Base-by-base conservation (phyloP, 2,797 vertebrate genomes). In the Lithobates pipiens region DNA sequence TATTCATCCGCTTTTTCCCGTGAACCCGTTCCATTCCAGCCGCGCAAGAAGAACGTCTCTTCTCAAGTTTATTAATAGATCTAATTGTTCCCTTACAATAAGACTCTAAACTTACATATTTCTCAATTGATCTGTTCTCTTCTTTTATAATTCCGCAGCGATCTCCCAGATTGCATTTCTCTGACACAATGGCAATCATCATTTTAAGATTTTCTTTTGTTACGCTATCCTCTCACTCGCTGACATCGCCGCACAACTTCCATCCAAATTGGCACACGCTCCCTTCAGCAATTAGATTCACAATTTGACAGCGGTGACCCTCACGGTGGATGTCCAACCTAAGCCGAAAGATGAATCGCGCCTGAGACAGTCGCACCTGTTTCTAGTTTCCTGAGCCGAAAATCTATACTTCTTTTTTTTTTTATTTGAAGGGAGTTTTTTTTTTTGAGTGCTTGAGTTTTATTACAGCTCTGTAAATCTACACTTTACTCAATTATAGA, bases 111-210 rank as follows among this genome's bases (percentile, higher is more conserved):
- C 71, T 67, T 71, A 76, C 74, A 77, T 36, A 72, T 82, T 76
- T 76, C 67, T 77, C 57, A 82, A 73, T 29, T 67, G 69, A 82
- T 77, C 68, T 76, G 61, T 85, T 80, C 67, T 54, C 16, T 61
- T 18, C 27, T 79, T 50, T 32, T 86, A 72, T 77, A 70, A 77
- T 77, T 54, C 36, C 16, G 16, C n/a, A 29, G 36, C 34, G 32
- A 23, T n/a, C 23, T 74, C 34, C 27, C 68, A 54, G 27, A 42
- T 18, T 50, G 27, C 77, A 32, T 81, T 82, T 68, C 79, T 46
- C 50, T 77, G 72, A 77, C 85, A 86, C 74, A 82, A 86, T 86
- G 79, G 85, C 57, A 82, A 72, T 86, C 70, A 82, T 44, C 50
- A 63, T 82, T 32, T 36, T 42, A 74, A 77, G 73, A 57, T 46